These are phyloP conservation scores for Chesias legatella DNA, from an alignment of 2,888 invertebrate species.

Conservation along the genomic window DNA sequence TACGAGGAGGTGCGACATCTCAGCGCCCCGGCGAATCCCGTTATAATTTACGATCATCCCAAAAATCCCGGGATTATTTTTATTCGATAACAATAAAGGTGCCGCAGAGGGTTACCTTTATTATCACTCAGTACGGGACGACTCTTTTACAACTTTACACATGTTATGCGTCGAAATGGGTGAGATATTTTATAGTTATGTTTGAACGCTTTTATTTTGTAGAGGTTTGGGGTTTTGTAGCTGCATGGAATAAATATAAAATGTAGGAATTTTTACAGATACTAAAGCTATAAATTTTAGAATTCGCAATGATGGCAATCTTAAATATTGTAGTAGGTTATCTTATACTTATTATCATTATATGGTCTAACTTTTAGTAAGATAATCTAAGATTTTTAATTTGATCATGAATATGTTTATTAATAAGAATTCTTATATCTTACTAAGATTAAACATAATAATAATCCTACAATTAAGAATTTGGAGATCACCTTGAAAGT, in stretches of 20 bases:
- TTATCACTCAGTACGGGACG: slow-evolving; percentile 73
- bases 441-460: too few species aligned
- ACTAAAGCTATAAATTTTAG: too few species aligned
- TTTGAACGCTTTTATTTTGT: slow-evolving; percentile 32
- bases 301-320: too few species aligned
- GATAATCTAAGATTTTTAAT: too few species aligned
- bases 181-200: slow-evolving; percentile 39
- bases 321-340: too few species aligned
- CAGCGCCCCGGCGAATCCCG: slow-evolving; percentile 60
- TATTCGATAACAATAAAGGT: slow-evolving; percentile 80
- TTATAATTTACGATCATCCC: slow-evolving; percentile 79
- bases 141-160: slow-evolving; percentile 74
- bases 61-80: slow-evolving; percentile 79
- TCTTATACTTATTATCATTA: too few species aligned
- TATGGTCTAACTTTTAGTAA: too few species aligned
- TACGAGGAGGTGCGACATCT: slow-evolving; percentile 34
- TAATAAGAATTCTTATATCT: too few species aligned
- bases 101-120: slow-evolving; percentile 76
- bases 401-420: too few species aligned
- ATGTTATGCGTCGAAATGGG: slow-evolving; percentile 50
- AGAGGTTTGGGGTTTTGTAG: slow-evolving; percentile 11
- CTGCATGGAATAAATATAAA: not conserved
- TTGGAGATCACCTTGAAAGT: too few species aligned
- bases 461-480: too few species aligned
- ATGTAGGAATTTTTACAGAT: too few species aligned